Evolutionary conservation across 2,797 vertebrate species (phyloP), one percentile per base, ranked within the genome.

Genomic region (Pygocentrus nattereri): DNA sequence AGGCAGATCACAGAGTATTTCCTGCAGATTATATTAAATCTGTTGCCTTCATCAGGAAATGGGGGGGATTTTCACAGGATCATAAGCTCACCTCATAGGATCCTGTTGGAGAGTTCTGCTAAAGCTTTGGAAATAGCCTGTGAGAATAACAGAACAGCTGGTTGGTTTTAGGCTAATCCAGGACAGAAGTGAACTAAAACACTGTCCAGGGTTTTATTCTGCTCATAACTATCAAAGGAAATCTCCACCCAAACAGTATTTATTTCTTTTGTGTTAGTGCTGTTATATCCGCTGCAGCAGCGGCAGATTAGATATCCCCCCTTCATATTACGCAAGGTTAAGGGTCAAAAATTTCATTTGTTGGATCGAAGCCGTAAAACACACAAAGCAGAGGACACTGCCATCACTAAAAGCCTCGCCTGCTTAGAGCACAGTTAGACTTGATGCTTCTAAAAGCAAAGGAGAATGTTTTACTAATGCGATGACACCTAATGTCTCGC

Each of bases 311-410:
- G 52, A 44, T 74, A 6, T 27, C 71, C 41, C 71, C 13, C n/a
- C 27, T 34, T 65, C 7, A 65, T 65, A 34, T 65, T 13, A 8
- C 62, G 8, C 1, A 3, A 21, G 62, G 62, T 65, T 31, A n/a
- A 49, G 41, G 44, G 44, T 52, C 74, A 64, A 6, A 49, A 8
- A 65, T 64, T 65, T 50, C 44, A 76, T 76, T 65, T n/a, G 59
- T 65, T 8, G 25, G 12, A 61, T 61, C 50, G 50, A 19, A 52
- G 18, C 50, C 58, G 27, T 61, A 61, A 61, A 61, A 2, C 61
- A 61, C 23, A 61, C 41, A 64, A 64, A 31, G 18, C 27, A 65
- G 62, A 65, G 16, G 31, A 38, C 16, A 10, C 62, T 21, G 30
- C 16, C 6, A 2, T 61, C 21, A n/a, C 52, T n/a, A n/a, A 19